Base-by-base conservation (phyloP, 2,797 vertebrate genomes). In the Petrocephalus schoutedeni region DNA sequence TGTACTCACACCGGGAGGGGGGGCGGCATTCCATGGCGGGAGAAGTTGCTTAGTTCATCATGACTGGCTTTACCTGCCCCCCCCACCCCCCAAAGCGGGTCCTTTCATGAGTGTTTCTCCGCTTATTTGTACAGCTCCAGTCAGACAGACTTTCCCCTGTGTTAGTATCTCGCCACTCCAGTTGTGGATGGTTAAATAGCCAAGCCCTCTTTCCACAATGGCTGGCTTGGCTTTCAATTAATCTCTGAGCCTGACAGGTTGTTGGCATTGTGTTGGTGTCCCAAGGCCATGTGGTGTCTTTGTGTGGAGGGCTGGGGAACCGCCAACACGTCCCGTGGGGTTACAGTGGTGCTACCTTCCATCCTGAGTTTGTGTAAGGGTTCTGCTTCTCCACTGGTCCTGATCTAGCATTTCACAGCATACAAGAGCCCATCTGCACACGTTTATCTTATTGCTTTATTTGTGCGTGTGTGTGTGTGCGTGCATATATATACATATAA, bases 131-230 rank as follows among this genome's bases (percentile, higher is more conserved):
- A 90, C 90, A 21, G 23, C 57, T 71, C 86, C 67, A 67, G 87
- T 58, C 56, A 87, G 84, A 80, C 93, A 91, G 89, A 71, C 93
- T 91, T 91, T 93, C 94, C 95, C 94, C 95, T 93, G 91, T 93
- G 94, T 89, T 93, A 88, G 49, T 4, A 32, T 19, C 19, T 36
- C 3, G 2, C 56, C 82, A 32, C 16, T 14, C 53, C 4, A 32
- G 49, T 54, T 28, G 14, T 77, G 12, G 12, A 19, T 77, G 16
- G 19, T 6, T 77, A 77, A 77, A 1, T 49, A 16, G 74, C 36
- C 74, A 49, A 49, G 19, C 41, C 74, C 74, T 45, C 10, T 16
- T 83, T 53, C 56, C 19, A 28, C 51, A 85, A 49, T 49, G 19
- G 74, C 74, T 49, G 41, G 74, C 16, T 6, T 74, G 14, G 67